A percentile compares a stretch with the other conserved stretches of the same genome.
Evolutionary conservation across 2,888 invertebrate genomes (phyloP).

Genomic region (Synergus gifuensis): DNA sequence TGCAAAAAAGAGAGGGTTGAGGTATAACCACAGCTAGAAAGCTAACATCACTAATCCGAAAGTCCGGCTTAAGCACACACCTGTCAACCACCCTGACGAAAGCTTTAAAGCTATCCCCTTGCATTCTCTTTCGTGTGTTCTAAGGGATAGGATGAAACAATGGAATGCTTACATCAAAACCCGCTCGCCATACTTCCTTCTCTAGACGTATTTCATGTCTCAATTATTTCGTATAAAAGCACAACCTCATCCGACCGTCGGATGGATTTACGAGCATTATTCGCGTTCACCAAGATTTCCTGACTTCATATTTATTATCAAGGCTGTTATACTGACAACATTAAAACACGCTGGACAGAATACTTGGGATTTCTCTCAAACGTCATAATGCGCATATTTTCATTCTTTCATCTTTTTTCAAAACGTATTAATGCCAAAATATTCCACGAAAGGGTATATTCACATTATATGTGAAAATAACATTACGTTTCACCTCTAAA

Average conservation of each 20-base stretch:
- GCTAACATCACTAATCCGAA: constrained; percentile 70
- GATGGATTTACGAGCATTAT: constrained; percentile 54
- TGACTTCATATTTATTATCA: constrained; percentile 15
- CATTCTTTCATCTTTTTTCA: background rate
- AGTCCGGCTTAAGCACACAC: constrained; percentile 69
- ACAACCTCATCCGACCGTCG: constrained; percentile 53
- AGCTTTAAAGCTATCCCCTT: constrained; percentile 62
- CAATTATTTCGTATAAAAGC: constrained; percentile 76
- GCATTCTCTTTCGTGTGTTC: constrained; percentile 61
- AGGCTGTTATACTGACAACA: constrained; percentile 3
- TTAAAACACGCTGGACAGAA: background rate
- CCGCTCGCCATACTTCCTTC: constrained; percentile 60
- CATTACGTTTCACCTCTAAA: too few species aligned
- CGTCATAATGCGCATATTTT: background rate
- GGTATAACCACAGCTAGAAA: constrained; percentile 56
- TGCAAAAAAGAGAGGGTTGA: constrained; percentile 43
- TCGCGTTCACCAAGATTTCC: constrained; percentile 43
- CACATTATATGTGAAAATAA: too few species aligned
- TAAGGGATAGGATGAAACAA: constrained; percentile 71
- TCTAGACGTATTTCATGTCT: constrained; percentile 73
- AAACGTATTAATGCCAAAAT: background rate
- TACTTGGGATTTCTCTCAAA: background rate
- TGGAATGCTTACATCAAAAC: constrained; percentile 73
- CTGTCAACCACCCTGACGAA: constrained; percentile 57
- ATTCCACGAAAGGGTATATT: too few species aligned